Percentiles rank a stretch among this genome's conserved stretches.
Evolutionary conservation across 2,113 vertebrate species (phyloP).

Genomic region (Rhineura floridana): DNA sequence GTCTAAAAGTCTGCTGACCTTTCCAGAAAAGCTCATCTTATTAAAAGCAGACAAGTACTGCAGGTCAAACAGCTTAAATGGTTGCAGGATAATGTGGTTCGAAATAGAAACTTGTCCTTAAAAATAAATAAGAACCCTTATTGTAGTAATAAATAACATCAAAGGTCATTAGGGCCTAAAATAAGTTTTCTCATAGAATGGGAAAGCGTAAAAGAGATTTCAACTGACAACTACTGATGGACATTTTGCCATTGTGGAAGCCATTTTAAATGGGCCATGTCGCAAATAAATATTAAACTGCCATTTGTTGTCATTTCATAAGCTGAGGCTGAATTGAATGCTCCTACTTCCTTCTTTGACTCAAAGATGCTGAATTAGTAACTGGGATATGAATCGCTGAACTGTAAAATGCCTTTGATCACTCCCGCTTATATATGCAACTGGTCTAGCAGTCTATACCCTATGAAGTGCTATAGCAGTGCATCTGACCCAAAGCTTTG

Average conservation of each 20-base stretch:
- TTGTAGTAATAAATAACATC: background rate
- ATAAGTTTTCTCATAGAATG: background rate
- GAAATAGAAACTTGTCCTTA: slow-evolving; percentile 2
- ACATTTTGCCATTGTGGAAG: background rate
- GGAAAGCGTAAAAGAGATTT: background rate
- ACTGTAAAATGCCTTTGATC: background rate
- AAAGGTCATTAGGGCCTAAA: background rate
- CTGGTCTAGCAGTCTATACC: background rate
- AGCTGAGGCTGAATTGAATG: background rate
- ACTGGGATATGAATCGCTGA: background rate
- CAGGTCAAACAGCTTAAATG: background rate
- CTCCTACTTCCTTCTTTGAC: too few relatives aligned
- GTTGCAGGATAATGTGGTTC: background rate
- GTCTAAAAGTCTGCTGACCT: slow-evolving; percentile 10
- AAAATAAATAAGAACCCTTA: background rate
- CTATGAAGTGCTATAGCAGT: background rate
- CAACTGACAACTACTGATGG: too few relatives aligned
- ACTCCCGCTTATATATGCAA: background rate
- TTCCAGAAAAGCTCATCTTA: slow-evolving; percentile 15
- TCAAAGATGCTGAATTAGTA: background rate
- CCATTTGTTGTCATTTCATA: background rate
- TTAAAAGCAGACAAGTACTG: slow-evolving; percentile 31
- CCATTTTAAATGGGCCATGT: background rate
- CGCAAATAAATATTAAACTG: background rate
- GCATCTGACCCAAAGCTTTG: too few relatives aligned